A percentile compares a stretch with the other conserved stretches of the same genome.
phyloP scores from a whole-genome alignment of 2,797 vertebrate genomes.

The Alosa sapidissima region DNA sequence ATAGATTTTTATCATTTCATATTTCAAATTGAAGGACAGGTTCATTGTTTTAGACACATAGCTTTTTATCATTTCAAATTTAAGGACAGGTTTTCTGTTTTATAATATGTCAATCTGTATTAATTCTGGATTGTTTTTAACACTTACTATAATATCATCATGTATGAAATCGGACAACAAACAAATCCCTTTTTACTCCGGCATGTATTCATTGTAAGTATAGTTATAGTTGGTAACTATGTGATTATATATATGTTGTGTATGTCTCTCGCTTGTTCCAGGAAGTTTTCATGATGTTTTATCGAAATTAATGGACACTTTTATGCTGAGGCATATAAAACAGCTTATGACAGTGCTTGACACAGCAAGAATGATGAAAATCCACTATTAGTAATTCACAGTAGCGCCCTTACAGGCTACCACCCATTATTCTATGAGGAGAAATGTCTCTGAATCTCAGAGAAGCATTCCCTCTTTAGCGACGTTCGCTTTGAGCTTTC shows the following conservation, averaged over 20 bases:
- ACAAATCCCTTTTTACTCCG: neutral
- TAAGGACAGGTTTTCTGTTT: neutral
- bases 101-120: neutral
- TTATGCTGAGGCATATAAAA: neutral
- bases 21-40: neutral
- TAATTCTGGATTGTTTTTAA: neutral
- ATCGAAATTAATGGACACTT: neutral
- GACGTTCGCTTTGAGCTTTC: neutral
- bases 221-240: neutral
- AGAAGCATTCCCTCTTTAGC: neutral
- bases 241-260: neutral
- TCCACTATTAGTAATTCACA: slow-evolving; percentile 8
- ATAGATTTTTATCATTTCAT: neutral
- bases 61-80: neutral
- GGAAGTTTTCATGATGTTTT: neutral
- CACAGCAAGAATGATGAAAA: slow-evolving; percentile 18
- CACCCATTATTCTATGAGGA: neutral
- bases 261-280: neutral
- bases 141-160: neutral
- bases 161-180: neutral
- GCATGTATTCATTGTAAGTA: neutral
- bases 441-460: neutral
- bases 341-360: neutral
- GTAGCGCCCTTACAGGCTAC: neutral
- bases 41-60: neutral